Conservation (phyloP, 2,797 vertebrate species). For the Phoeniculus purpureus region DNA sequence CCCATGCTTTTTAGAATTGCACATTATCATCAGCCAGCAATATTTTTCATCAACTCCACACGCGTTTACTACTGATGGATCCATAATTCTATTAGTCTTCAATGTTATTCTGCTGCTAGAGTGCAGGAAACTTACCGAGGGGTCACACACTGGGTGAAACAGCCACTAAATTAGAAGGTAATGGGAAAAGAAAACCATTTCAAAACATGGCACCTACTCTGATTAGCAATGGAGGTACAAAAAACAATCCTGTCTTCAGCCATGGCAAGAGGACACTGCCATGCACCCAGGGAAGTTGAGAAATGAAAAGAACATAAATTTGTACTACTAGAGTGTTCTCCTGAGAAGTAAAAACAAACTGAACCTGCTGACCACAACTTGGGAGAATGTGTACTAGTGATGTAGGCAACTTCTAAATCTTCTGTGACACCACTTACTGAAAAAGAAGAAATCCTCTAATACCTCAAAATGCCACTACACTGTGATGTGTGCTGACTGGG, state of each 20-base stretch:
- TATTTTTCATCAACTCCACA: not conserved
- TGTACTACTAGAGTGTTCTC: not conserved
- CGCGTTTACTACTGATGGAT: not conserved
- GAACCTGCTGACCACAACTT: not conserved
- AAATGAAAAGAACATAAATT: not conserved
- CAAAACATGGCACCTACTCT: not conserved
- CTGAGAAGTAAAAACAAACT: not conserved
- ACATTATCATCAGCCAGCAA: not conserved
- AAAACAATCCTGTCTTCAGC: not conserved
- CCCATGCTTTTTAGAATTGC: not conserved
- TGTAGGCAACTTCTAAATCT: not conserved
- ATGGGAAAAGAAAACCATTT: conserved; percentile 11
- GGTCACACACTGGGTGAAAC: not conserved
- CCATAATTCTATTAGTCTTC: not conserved
- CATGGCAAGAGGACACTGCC: not conserved
- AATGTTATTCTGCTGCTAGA: not conserved
- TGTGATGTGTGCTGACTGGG: not conserved
- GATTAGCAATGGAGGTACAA: not conserved
- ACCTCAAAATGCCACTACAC: not conserved
- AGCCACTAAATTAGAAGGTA: not conserved
- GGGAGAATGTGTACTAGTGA: not conserved
- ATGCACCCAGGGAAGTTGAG: not conserved
- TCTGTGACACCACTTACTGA: not conserved
- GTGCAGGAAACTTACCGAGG: not conserved
- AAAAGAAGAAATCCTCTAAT: not conserved